These are phyloP conservation scores for Germaria angustata DNA, from an alignment of 2,888 invertebrate species.

Conservation along the genomic window DNA sequence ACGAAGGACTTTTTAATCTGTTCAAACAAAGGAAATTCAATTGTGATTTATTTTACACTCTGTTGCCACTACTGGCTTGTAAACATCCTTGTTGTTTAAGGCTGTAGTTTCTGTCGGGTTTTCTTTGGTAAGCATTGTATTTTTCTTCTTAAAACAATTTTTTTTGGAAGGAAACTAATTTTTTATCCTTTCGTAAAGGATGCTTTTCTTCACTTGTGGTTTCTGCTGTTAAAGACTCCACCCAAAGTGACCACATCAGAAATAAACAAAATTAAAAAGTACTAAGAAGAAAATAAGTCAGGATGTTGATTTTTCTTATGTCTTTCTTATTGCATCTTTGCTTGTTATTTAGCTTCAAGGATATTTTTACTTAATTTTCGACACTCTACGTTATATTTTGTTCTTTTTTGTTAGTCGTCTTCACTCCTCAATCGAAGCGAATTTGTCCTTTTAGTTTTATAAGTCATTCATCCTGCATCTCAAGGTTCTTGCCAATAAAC, in stretches of 20 bases:
- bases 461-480: not conserved
- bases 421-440: slow-evolving; percentile 20
- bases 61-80: not conserved
- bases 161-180: slow-evolving; percentile 21
- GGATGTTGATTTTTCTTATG: slow-evolving; percentile 48
- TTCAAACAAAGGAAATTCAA: slow-evolving; percentile 59
- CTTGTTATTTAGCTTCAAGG: slow-evolving; percentile 50
- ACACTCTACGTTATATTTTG: slow-evolving; percentile 12
- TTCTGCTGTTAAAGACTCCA: not conserved
- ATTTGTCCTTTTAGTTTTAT: slow-evolving; percentile 16
- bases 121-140: not conserved
- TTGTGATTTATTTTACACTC: slow-evolving; percentile 17
- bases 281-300: slow-evolving; percentile 28
- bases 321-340: slow-evolving; percentile 47
- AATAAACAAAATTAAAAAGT: not conserved
- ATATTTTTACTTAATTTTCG: slow-evolving; percentile 51
- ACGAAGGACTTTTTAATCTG: slow-evolving; percentile 27
- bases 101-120: not conserved
- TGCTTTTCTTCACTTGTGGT: slow-evolving; percentile 49
- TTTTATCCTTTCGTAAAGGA: slow-evolving; percentile 39
- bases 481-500: not conserved
- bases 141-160: not conserved
- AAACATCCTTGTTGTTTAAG: not conserved
- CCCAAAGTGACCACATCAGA: slow-evolving; percentile 30
- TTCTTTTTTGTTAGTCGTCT: slow-evolving; percentile 13